Percentiles rank a stretch among this genome's conserved stretches.
Evolutionary conservation across 2,888 invertebrate genomes (phyloP).

Genomic region (Adelphocoris suturalis): DNA sequence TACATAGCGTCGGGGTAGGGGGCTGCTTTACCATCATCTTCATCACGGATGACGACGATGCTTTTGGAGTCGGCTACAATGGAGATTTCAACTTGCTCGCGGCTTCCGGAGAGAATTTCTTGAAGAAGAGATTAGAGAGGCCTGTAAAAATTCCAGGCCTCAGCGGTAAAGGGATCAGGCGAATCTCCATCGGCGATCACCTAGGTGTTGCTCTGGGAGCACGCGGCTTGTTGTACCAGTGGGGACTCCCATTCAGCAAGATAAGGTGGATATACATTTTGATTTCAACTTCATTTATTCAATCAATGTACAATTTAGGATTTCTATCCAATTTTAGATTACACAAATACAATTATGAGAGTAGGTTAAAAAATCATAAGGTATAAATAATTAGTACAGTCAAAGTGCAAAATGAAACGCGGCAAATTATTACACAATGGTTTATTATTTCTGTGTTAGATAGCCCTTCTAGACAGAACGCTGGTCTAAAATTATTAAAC

Average conservation of each 20-base stretch:
- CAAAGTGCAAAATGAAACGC: neutral
- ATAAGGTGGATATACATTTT: neutral
- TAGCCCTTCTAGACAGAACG: too few species aligned
- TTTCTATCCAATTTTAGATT: too few species aligned
- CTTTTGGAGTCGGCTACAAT: slow-evolving; percentile 43
- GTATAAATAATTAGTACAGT: too few species aligned
- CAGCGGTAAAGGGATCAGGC: slow-evolving; percentile 10
- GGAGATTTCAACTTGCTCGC: slow-evolving; percentile 44
- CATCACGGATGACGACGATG: slow-evolving; percentile 24
- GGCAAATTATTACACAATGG: too few species aligned
- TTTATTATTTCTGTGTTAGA: too few species aligned
- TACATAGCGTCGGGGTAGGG: slow-evolving; percentile 16
- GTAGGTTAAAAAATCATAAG: too few species aligned
- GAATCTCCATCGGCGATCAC: neutral
- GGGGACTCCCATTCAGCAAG: slow-evolving; percentile 40
- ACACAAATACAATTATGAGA: too few species aligned
- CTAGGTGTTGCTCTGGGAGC: neutral
- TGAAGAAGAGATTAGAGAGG: slow-evolving; percentile 19
- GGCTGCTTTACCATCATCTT: neutral
- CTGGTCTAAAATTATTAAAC: too few species aligned
- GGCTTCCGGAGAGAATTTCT: slow-evolving; percentile 15
- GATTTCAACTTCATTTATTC: too few species aligned
- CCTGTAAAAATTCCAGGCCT: slow-evolving; percentile 17
- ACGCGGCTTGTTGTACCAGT: slow-evolving; percentile 3
- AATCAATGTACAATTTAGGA: too few species aligned